These are phyloP conservation scores for Leuciscus waleckii DNA, from an alignment of 2,797 vertebrate species.

Conservation along the genomic window DNA sequence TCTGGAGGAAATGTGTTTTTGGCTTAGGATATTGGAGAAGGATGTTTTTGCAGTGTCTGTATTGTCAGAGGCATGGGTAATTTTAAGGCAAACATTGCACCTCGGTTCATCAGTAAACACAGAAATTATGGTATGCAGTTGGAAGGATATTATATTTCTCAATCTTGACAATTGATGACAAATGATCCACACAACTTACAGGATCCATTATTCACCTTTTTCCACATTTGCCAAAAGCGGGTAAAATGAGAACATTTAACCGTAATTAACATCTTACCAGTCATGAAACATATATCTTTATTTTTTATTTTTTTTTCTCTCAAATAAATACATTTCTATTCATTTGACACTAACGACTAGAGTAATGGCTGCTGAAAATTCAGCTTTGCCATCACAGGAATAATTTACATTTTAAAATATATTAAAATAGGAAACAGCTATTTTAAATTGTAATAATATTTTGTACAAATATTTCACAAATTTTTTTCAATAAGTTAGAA, in stretches of 20 bases:
- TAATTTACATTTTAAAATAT: slow-evolving; percentile 1
- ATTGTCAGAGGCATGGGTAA: neutral
- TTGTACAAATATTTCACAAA: no score
- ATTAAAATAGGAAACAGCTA: neutral
- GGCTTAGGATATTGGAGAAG: slow-evolving; percentile 30
- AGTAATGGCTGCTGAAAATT: no score
- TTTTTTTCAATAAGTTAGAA: neutral
- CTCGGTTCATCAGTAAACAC: slow-evolving; percentile 1
- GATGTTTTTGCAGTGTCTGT: slow-evolving; percentile 23
- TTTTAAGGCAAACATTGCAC: neutral
- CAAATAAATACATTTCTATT: neutral
- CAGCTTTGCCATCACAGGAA: neutral
- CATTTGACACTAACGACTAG: neutral
- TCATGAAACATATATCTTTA: neutral
- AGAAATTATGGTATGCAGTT: slow-evolving; percentile 2
- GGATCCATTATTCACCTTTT: slow-evolving; percentile 8
- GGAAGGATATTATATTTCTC: slow-evolving; percentile 28
- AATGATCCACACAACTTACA: neutral
- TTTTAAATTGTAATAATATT: no score
- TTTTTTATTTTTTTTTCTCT: no score
- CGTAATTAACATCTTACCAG: neutral
- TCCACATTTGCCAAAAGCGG: neutral
- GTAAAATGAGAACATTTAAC: neutral
- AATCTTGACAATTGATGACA: slow-evolving; percentile 17
- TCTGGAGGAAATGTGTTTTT: slow-evolving; percentile 40